phyloP scores from a whole-genome alignment of 2,797 vertebrate genomes.

The Acestrorhynchus altus region DNA sequence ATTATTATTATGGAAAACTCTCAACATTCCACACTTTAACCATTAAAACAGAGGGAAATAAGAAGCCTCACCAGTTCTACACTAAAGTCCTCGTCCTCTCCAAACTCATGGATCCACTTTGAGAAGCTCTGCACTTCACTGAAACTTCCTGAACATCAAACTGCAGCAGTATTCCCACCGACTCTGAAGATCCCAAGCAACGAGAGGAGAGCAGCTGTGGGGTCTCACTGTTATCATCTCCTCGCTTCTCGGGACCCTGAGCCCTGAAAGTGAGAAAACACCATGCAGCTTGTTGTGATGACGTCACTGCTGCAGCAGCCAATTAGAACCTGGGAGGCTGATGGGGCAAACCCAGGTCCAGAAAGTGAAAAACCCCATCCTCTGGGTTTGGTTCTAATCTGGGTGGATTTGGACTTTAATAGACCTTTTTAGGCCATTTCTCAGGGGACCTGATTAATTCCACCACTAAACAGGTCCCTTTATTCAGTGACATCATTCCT shows the following conservation, averaged over 20 bases:
- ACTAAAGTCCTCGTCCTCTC: slow-evolving; percentile 30
- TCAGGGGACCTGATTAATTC: background rate
- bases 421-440: background rate
- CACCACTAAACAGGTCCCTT: too few relatives aligned
- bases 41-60: background rate
- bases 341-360: background rate
- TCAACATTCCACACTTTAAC: background rate
- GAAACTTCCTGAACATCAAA: slow-evolving; percentile 34
- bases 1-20: too few relatives aligned
- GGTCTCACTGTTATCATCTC: slow-evolving; percentile 8
- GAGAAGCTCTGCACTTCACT: slow-evolving; percentile 22
- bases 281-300: slow-evolving; percentile 38
- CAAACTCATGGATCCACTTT: slow-evolving; percentile 58
- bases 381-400: background rate
- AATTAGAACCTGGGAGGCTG: slow-evolving; percentile 36
- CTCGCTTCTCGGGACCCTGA: background rate
- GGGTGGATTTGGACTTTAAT: too few relatives aligned
- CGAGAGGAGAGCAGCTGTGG: slow-evolving; percentile 2
- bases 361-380: too few relatives aligned
- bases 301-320: slow-evolving; percentile 52
- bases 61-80: slow-evolving; percentile 55
- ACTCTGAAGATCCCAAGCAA: background rate
- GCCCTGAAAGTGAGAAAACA: slow-evolving; percentile 40
- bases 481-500: too few relatives aligned
- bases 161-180: background rate